Evolutionary conservation across 1,140 invertebrate genomes (phyloP), one percentile per base, ranked within the genome.

Genomic region (Gryon sp.): DNA sequence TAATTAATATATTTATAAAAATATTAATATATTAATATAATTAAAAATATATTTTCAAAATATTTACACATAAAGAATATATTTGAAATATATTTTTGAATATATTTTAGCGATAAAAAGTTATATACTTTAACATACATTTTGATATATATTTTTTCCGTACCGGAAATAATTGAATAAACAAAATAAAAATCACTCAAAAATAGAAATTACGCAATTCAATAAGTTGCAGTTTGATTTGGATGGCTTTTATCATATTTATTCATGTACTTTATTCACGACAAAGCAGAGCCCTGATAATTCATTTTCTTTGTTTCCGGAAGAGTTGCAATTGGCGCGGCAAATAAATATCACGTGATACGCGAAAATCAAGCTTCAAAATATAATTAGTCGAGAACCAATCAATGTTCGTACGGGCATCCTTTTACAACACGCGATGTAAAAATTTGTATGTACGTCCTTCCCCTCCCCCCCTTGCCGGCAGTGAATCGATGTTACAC

Each of bases 291-390:
- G 28, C 26, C 20, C 26, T n/a, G 24, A 38, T 52, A 59, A 60
- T 43, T 52, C 24, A 70, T 60, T 30, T 62, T 32, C 53, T 60
- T 70, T 59, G 18, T 15, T 70, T 60, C 12, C 38, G 34, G n/a
- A 11, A 2, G n/a, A 55, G 48, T 32, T 22, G 24, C 1, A 55
- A n/a, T 34, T 60, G 32, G 19, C 15, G 53, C 19, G 34, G 19
- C 26, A 62, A 75, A 68, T 75, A 76, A 63, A 65, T 76, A 76
- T 76, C 73, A 76, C 73, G 73, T 76, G 57, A 76, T 14, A 20
- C 7, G 53, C 18, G 63, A 76, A 69, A 69, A 69, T 76, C 40
- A 63, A 63, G 55, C 63, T 8, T 46, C 73, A n/a, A 69, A 69
- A 69, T 57, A 69, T 50, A 76, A 76, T 76, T 63, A 76, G 63